phyloP scores from a whole-genome alignment of 2,888 invertebrate genomes.

The Oscheius onirici region DNA sequence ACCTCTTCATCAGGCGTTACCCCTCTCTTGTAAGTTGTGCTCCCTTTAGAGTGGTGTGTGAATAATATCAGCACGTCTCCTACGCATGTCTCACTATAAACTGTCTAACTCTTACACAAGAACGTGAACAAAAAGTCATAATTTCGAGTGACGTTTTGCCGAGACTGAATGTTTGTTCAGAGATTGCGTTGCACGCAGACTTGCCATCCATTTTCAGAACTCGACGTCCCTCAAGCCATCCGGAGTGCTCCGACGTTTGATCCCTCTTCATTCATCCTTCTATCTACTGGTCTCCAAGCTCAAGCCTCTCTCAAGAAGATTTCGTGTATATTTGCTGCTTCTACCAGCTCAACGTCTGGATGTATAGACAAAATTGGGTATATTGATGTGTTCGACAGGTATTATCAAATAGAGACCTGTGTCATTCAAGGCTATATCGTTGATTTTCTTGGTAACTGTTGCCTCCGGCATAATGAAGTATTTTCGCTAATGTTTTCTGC shows the following conservation, averaged over 20 bases:
- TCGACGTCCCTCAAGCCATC: constrained; percentile 28
- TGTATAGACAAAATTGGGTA: background rate
- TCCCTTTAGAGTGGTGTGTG: constrained; percentile 1
- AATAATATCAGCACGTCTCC: background rate
- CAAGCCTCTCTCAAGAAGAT: background rate
- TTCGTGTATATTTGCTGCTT: background rate
- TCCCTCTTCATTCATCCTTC: background rate
- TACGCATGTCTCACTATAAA: constrained; percentile 4
- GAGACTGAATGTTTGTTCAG: constrained; percentile 17
- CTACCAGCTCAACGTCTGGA: background rate
- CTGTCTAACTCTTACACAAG: background rate
- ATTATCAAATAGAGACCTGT: too few species aligned
- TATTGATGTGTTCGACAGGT: background rate
- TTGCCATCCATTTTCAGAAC: constrained; percentile 15
- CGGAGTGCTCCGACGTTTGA: constrained; percentile 32
- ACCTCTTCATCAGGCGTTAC: constrained; percentile 18
- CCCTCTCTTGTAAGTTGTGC: constrained; percentile 28
- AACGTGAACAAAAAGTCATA: background rate
- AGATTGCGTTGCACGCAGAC: constrained; percentile 13
- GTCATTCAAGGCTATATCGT: too few species aligned
- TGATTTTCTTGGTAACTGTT: too few species aligned
- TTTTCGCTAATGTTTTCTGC: too few species aligned
- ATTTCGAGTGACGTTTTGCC: constrained; percentile 3
- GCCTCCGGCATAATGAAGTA: too few species aligned
- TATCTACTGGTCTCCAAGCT: constrained; percentile 4